Base-by-base conservation (phyloP, 2,797 vertebrate genomes). In the Pantherophis vulpinus region DNA sequence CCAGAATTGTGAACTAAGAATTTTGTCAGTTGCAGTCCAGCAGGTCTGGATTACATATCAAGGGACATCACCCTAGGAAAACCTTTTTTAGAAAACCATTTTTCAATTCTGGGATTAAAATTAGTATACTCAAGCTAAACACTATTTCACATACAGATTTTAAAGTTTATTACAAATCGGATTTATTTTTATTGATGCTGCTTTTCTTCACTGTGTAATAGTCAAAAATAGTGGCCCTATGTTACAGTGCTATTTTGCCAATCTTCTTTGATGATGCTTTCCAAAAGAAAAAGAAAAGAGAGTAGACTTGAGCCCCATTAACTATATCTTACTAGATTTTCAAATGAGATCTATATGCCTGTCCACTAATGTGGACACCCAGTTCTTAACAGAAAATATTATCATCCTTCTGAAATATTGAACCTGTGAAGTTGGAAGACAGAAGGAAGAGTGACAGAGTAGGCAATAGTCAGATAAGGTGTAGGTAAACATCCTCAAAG, bases 221-320 rank as follows among this genome's bases (percentile, higher is more conserved):
- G 18, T 60, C 14, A 59, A 8, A 25, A 29, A 29, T 12, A 27
- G 32, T 7, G 25, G 9, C 16, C 47, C 1, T 66, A 47, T 27
- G 74, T 14, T 37, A 10, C 23, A 37, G 16, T 37, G 20, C 20
- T 32, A 7, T 37, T 74, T 56, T 5, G n/a, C 12, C 4, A 90
- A 58, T 14, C 11, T 8, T 74, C 27, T 90, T 12, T 56, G 5
- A 13, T 27, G n/a, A 55, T 23, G 60, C 47, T n/a, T 90, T 42
- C 0, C 0, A 91, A 51, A 0, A 2, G 0, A 1, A 20, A 51
- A 66, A 20, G 42, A 18, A 86, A 51, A 54, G 6, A 47, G 12
- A 32, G 47, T 32, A 55, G 25, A 88, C 23, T 18, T 56, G 61
- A 88, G 8, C 13, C 20, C 87, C 70, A 42, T 79, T 79, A 42